A percentile compares a stretch with the other conserved stretches of the same genome.
Evolutionary conservation across 2,888 invertebrate genomes (phyloP).

Genomic region (Azorinus chamasolen): DNA sequence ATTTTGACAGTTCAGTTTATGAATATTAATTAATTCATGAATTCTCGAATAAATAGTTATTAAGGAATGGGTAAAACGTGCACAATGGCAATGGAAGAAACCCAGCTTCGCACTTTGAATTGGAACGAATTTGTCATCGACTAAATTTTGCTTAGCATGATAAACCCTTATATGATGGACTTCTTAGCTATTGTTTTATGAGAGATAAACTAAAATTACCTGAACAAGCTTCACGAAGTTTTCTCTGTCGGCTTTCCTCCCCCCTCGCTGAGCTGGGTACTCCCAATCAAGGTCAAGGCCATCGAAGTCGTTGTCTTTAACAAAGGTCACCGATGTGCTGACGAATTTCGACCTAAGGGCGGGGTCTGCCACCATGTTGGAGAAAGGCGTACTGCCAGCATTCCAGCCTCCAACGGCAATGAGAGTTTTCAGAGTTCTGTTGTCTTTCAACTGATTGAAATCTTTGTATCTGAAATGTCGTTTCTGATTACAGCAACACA

Average conservation of each 20-base stretch:
- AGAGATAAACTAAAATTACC: no score
- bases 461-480: conserved; percentile 68
- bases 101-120: no score
- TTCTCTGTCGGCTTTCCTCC: conserved; percentile 72
- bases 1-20: no score
- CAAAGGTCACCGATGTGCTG: conserved; percentile 66
- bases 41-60: no score
- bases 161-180: no score
- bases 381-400: conserved; percentile 74
- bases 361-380: conserved; percentile 67
- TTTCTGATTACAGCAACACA: no score
- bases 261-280: conserved; percentile 80
- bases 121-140: no score
- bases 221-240: conserved; percentile 71
- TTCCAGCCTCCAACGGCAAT: conserved; percentile 84
- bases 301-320: conserved; percentile 76
- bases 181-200: no score
- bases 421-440: conserved; percentile 76
- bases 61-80: no score
- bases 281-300: conserved; percentile 84
- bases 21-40: no score
- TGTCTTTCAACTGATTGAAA: conserved; percentile 75
- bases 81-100: no score
- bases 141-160: no score
- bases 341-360: conserved; percentile 70